Conservation (phyloP, 1,140 invertebrate species). For the Cyclina sinensis region DNA sequence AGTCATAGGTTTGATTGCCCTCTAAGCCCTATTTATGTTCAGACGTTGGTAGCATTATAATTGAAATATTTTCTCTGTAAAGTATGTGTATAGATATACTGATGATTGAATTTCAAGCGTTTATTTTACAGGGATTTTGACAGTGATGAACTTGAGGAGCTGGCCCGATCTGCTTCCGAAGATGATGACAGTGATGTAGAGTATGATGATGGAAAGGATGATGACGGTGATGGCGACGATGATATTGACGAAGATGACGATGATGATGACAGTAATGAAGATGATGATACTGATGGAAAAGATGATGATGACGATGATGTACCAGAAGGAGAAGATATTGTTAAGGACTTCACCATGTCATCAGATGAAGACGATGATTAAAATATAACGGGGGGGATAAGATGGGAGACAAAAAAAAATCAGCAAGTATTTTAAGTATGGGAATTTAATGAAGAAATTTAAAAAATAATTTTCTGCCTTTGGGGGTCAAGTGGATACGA, state of each 20-base stretch:
- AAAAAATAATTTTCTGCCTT: too few relatives aligned
- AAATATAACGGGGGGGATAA: too few relatives aligned
- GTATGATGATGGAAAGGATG: slow-evolving; percentile 56
- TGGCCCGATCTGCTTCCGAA: slow-evolving; percentile 78
- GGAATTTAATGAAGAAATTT: too few relatives aligned
- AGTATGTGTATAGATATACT: too few relatives aligned
- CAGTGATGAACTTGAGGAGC: slow-evolving; percentile 81
- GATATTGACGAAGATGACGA: slow-evolving; percentile 66
- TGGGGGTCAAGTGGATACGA: too few relatives aligned
- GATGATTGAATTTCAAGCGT: too few relatives aligned
- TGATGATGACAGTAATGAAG: slow-evolving; percentile 55
- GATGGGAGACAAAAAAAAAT: too few relatives aligned
- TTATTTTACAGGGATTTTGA: slow-evolving; percentile 80
- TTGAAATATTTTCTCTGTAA: too few relatives aligned
- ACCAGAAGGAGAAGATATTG: slow-evolving; percentile 75
- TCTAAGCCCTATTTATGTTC: too few relatives aligned
- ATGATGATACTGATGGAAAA: slow-evolving; percentile 61
- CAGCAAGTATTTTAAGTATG: too few relatives aligned
- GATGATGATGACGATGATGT: slow-evolving; percentile 67
- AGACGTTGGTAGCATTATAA: too few relatives aligned
- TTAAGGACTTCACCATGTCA: slow-evolving; percentile 80
- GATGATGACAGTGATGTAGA: slow-evolving; percentile 69
- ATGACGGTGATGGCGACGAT: slow-evolving; percentile 61
- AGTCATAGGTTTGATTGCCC: too few relatives aligned
- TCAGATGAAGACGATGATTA: slow-evolving; percentile 63